Evolutionary conservation across 2,797 vertebrate genomes (phyloP), one percentile per base, ranked within the genome.

Genomic region (Sebastes iracundus): DNA sequence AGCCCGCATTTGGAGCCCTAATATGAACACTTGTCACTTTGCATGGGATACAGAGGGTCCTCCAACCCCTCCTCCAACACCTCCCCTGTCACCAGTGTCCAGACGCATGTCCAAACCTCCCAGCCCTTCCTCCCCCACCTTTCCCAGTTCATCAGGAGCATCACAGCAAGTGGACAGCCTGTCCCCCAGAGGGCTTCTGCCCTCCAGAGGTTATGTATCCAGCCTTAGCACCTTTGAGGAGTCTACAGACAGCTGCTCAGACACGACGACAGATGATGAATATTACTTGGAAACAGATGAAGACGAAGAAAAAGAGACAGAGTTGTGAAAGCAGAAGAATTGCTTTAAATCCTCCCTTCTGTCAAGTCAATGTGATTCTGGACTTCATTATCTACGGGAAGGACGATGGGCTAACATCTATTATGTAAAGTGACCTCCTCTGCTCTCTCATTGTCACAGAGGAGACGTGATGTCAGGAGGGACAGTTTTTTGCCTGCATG

Each of bases 211-310:
- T 73, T 97, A 92, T 1, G 22, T 56, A 66, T 95, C 95, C 46
- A 94, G 93, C 30, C 84, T 93, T 1, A 85, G 88, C 0, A 93
- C 92, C 70, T 96, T 96, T 75, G 97, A 98, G 0, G 98, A 99
- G 60, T 96, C 88, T 6, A 91, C 93, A 16, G 93, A 93, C 90
- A 90, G 90, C 77, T 81, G 76, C 85, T 95, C 96, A 9, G 95
- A 96, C 95, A 98, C 98, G 0, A 99, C 98, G 27, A 99, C 98
- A 0, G 98, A 99, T 60, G 98, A 99, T 52, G 98, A 99, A 73
- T 99, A 99, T 87, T 99, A 97, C 87, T 91, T 99, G 67, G 95
- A 97, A 64, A 78, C 81, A 56, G 90, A 84, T 28, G 89, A 88
- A 22, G 95, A 95, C 42, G 84, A 89, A 30, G 97, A 97, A 72